Evolutionary conservation across 2,888 invertebrate genomes (phyloP).

Genomic region (Pocota personata): DNA sequence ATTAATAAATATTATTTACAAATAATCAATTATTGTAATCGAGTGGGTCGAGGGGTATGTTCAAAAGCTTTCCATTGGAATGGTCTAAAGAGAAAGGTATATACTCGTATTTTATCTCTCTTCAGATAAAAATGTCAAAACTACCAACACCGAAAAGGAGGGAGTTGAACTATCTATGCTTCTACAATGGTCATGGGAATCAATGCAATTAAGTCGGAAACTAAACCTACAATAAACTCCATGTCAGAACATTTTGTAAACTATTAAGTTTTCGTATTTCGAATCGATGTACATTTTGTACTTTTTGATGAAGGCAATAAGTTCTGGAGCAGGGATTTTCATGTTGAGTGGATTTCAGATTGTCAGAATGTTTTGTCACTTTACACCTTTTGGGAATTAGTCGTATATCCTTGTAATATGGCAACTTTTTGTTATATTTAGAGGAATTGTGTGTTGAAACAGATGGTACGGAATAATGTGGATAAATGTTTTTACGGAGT

Average conservation of each 20-base stretch:
- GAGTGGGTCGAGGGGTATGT: background rate
- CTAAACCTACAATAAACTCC: background rate
- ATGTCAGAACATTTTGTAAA: background rate
- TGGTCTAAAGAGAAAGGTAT: conserved; percentile 1
- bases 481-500: no score
- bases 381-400: background rate
- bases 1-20: background rate
- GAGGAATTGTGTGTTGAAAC: background rate
- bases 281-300: background rate
- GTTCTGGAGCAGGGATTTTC: background rate
- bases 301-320: background rate
- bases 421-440: background rate
- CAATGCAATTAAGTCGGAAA: background rate
- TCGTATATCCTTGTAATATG: background rate
- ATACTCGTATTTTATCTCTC: background rate
- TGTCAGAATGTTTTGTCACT: background rate
- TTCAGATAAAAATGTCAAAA: background rate
- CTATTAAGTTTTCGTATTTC: background rate
- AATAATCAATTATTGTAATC: background rate
- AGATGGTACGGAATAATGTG: background rate
- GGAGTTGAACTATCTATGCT: background rate
- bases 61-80: background rate
- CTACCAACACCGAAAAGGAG: background rate
- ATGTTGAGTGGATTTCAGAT: background rate
- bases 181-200: background rate